Percentiles rank a stretch among this genome's conserved stretches.
Conservation (phyloP, 2,113 vertebrate species). For the Tor tambroides region DNA sequence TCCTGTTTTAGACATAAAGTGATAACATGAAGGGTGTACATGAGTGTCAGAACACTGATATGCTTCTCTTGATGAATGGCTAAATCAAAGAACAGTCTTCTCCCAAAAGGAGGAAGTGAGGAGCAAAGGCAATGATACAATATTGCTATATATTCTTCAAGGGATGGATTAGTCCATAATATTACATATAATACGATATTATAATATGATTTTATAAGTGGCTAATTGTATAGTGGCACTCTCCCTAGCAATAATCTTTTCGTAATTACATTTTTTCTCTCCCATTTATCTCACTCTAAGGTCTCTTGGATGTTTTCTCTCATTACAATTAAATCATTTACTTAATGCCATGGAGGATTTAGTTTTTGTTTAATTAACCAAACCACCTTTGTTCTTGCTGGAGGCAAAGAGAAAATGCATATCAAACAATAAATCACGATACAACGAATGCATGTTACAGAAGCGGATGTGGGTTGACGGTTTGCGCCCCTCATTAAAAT, state of each 20-base stretch:
- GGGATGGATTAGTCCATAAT: constrained; percentile 20
- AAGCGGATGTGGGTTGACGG: background rate
- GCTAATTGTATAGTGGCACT: constrained; percentile 21
- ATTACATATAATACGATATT: constrained; percentile 16
- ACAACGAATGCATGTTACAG: constrained; percentile 33
- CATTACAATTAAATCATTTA: constrained; percentile 45
- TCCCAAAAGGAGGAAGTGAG: constrained; percentile 9
- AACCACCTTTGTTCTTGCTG: constrained; percentile 32
- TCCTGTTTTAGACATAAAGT: background rate
- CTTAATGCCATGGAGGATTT: constrained; percentile 27
- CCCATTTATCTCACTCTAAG: constrained; percentile 16
- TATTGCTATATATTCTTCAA: background rate
- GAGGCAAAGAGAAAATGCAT: constrained; percentile 27
- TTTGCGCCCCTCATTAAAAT: constrained; percentile 51
- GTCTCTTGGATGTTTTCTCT: constrained; percentile 34
- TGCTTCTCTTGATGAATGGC: constrained; percentile 12
- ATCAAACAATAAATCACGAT: constrained; percentile 46
- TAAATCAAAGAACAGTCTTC: constrained; percentile 6
- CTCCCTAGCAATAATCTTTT: constrained; percentile 42
- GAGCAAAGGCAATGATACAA: constrained; percentile 8
- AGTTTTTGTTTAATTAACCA: constrained; percentile 52
- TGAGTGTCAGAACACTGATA: background rate
- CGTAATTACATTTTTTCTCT: constrained; percentile 20
- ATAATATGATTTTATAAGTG: constrained; percentile 27
- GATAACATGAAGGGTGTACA: background rate